Conservation (phyloP, 2,888 invertebrate genomes). For the Caenorhabditis macrosperma region DNA sequence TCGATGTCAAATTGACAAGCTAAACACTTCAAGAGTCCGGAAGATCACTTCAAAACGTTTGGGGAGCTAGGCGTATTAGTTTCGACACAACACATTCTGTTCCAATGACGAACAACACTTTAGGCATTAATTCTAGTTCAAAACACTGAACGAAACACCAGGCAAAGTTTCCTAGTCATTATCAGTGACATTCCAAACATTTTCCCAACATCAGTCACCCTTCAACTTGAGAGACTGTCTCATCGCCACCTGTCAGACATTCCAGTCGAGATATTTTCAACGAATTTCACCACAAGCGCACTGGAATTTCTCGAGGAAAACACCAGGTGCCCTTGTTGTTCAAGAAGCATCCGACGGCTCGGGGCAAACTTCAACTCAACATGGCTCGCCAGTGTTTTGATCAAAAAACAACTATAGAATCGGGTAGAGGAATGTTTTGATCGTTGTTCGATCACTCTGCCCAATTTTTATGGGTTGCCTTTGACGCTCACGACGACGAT, state of each 20-base stretch:
- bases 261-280: neutral
- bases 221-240: neutral
- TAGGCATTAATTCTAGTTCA: neutral
- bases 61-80: too few relatives aligned
- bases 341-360: constrained; percentile 1
- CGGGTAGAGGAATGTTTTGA: constrained; percentile 27
- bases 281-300: neutral
- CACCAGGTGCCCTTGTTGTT: constrained; percentile 3
- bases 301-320: neutral
- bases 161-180: neutral
- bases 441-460: constrained; percentile 39
- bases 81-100: neutral
- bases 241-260: constrained; percentile 7
- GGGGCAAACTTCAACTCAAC: constrained; percentile 24
- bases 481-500: constrained; percentile 18
- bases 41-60: too few relatives aligned
- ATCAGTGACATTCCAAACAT: constrained; percentile 2
- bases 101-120: too few relatives aligned
- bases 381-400: constrained; percentile 32
- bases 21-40: too few relatives aligned
- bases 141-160: neutral
- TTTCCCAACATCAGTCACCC: neutral
- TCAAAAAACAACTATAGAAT: constrained; percentile 6
- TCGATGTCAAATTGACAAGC: too few relatives aligned
- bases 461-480: constrained; percentile 43